These are phyloP conservation scores for Hirtodrosophila alboralis DNA, from an alignment of 2,888 invertebrate genomes.

Conservation along the genomic window DNA sequence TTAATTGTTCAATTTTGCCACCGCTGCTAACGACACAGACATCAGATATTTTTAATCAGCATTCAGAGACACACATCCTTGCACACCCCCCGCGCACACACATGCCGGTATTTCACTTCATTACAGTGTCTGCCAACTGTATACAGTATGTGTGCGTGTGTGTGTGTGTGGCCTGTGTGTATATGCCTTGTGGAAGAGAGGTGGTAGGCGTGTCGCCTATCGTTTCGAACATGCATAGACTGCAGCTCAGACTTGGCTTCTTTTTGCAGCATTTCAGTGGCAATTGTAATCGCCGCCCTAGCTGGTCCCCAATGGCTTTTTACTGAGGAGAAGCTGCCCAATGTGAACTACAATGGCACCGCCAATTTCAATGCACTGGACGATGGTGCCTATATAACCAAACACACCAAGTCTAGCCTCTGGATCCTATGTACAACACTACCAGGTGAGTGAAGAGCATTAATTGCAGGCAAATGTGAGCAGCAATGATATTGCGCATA, in stretches of 20 bases:
- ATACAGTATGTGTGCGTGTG: background rate
- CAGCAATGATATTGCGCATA: conserved; percentile 31
- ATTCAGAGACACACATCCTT: conserved; percentile 18
- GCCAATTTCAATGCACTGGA: conserved; percentile 82
- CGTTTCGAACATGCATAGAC: conserved; percentile 16
- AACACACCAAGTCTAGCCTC: conserved; percentile 84
- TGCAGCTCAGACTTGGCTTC: conserved; percentile 18
- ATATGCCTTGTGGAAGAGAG: conserved; percentile 4
- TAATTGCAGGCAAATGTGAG: conserved; percentile 26
- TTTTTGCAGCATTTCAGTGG: conserved; percentile 82
- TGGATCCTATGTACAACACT: conserved; percentile 83
- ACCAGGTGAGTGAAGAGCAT: conserved; percentile 77
- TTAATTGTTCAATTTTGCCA: conserved; percentile 3
- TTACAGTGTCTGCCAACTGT: conserved; percentile 5
- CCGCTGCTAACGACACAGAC: conserved; percentile 22
- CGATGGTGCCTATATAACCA: conserved; percentile 83
- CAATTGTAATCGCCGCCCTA: conserved; percentile 84
- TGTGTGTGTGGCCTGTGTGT: background rate
- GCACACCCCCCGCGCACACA: background rate
- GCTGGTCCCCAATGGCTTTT: conserved; percentile 91
- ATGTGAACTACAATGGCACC: conserved; percentile 91
- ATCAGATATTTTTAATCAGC: conserved; percentile 33
- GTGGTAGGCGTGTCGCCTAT: conserved; percentile 1
- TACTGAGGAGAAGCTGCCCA: conserved; percentile 93
- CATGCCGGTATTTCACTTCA: conserved; percentile 6